Percentiles rank a stretch among this genome's conserved stretches.
These are phyloP conservation scores for Brachirus orientalis DNA, from an alignment of 2,113 vertebrate species.

Conservation along the genomic window DNA sequence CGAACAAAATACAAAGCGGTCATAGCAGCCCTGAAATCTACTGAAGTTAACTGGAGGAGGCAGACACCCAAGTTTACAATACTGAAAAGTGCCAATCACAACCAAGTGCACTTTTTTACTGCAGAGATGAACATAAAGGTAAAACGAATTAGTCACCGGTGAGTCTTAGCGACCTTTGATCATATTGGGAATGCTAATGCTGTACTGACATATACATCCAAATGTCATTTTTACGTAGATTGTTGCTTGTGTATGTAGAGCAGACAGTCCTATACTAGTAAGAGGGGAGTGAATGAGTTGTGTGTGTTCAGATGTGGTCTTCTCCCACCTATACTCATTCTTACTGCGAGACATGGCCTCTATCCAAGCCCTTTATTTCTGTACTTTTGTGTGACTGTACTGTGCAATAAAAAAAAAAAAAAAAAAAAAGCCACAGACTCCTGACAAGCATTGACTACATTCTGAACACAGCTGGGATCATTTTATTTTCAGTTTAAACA, in stretches of 20 bases:
- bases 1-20: conserved; percentile 40
- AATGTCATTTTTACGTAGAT: conserved; percentile 57
- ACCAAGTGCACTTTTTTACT: conserved; percentile 62
- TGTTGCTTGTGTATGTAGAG: conserved; percentile 31
- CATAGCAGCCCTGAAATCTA: conserved; percentile 59
- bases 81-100: conserved; percentile 53
- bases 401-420: conserved; percentile 27
- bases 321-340: conserved; percentile 20
- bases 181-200: conserved; percentile 41
- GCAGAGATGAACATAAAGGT: conserved; percentile 35
- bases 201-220: conserved; percentile 69
- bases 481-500: conserved; percentile 58
- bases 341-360: conserved; percentile 30
- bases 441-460: conserved; percentile 69
- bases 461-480: conserved; percentile 57
- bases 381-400: conserved; percentile 48
- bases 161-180: conserved; percentile 20
- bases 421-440: conserved; percentile 36
- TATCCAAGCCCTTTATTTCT: conserved; percentile 40
- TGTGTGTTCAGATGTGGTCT: conserved; percentile 21
- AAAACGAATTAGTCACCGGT: conserved; percentile 24
- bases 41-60: conserved; percentile 42
- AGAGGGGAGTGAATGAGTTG: conserved; percentile 19
- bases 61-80: conserved; percentile 42
- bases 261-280: conserved; percentile 20